These are phyloP conservation scores for Stenotaenia linearis DNA, from an alignment of 2,888 invertebrate genomes.

Conservation along the genomic window DNA sequence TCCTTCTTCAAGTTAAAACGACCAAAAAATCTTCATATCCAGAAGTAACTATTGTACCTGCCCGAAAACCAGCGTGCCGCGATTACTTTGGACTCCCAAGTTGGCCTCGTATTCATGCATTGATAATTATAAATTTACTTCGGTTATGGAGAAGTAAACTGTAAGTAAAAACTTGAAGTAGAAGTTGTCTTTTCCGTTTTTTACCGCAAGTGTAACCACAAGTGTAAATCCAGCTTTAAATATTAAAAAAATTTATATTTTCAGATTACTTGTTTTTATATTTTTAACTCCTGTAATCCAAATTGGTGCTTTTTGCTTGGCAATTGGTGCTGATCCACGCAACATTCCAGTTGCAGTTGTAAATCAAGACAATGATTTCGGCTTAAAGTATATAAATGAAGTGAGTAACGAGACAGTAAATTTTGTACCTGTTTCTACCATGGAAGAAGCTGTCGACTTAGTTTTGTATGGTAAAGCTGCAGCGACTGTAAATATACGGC, in stretches of 20 bases:
- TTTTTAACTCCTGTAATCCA: constrained; percentile 34
- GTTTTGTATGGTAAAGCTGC: background rate
- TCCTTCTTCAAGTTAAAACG: background rate
- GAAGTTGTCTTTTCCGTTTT: no score
- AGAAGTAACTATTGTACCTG: background rate
- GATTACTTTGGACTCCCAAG: background rate
- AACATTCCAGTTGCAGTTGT: constrained; percentile 34
- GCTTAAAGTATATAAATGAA: background rate
- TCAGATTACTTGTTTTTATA: background rate
- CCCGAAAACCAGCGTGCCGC: background rate
- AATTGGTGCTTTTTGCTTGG: constrained; percentile 36
- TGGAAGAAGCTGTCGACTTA: background rate
- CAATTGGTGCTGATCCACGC: constrained; percentile 35
- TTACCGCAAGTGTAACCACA: no score
- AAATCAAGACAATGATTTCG: constrained; percentile 26
- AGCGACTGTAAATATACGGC: background rate
- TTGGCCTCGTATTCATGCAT: background rate
- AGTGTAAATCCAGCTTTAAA: background rate
- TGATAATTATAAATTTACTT: background rate
- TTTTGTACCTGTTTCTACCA: background rate
- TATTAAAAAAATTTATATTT: background rate
- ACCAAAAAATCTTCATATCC: background rate
- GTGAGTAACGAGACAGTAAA: background rate
- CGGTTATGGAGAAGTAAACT: background rate
- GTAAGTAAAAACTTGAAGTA: background rate